These are phyloP conservation scores for Xiphophorus maculatus DNA, from an alignment of 2,113 vertebrate species.

Conservation along the genomic window DNA sequence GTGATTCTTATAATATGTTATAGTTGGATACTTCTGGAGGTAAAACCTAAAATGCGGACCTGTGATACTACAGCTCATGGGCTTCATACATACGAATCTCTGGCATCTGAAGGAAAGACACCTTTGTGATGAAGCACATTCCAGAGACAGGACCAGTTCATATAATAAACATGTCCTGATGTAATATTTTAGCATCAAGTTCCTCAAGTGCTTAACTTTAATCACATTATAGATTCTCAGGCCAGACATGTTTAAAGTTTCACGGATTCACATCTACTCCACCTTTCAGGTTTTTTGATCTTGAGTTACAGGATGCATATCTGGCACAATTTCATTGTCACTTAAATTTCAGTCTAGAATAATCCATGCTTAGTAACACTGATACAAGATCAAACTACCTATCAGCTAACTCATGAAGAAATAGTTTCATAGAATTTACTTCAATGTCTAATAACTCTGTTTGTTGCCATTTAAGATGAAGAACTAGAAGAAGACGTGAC, in stretches of 20 bases:
- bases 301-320: slow-evolving; percentile 30
- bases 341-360: not conserved
- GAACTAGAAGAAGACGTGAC: slow-evolving; percentile 77
- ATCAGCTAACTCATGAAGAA: not conserved
- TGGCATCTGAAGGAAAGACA: not conserved
- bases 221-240: slow-evolving; percentile 10
- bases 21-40: not conserved
- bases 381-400: not conserved
- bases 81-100: not conserved
- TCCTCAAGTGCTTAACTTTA: not conserved
- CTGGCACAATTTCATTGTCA: not conserved
- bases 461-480: slow-evolving; percentile 69
- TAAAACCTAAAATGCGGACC: not conserved
- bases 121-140: not conserved
- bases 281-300: slow-evolving; percentile 19
- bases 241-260: slow-evolving; percentile 12
- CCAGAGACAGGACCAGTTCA: not conserved
- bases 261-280: slow-evolving; percentile 3
- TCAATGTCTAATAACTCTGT: not conserved
- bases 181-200: not conserved
- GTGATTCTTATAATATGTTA: not conserved
- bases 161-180: not conserved
- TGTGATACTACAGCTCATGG: not conserved
- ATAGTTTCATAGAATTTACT: not conserved
- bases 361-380: not conserved